phyloP scores from a whole-genome alignment of 2,113 vertebrate genomes.

The Porphyrio hochstetteri region DNA sequence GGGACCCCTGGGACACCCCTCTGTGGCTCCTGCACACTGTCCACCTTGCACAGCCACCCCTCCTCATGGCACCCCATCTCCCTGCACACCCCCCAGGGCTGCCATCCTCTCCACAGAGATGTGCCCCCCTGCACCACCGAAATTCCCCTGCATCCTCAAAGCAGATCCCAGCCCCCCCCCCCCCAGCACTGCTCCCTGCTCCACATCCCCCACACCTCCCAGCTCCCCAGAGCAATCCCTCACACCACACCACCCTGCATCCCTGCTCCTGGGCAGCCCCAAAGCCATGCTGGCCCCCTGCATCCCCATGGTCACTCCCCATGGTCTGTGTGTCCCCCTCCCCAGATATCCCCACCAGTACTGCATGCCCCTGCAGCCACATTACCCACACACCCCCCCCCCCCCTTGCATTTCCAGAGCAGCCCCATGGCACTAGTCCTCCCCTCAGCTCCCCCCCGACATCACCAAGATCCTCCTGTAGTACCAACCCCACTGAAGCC shows the following conservation, averaged over 20 bases:
- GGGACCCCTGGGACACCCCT: fast-evolving
- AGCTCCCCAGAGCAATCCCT: background rate
- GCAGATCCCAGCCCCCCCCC: too few species aligned
- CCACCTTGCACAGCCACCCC: background rate
- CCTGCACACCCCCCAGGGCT: background rate
- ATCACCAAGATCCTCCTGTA: background rate
- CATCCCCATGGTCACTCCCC: background rate
- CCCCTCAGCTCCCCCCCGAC: background rate
- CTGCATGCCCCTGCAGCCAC: too few species aligned
- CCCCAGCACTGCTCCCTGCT: background rate
- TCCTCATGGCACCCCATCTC: background rate
- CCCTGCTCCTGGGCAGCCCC: background rate
- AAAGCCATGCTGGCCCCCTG: background rate
- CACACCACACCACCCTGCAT: background rate
- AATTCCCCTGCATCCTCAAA: background rate
- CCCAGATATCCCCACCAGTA: background rate
- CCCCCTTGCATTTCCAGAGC: background rate
- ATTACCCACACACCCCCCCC: too few species aligned
- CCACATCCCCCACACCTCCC: background rate
- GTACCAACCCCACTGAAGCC: background rate
- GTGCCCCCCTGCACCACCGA: too few species aligned
- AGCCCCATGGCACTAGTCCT: background rate
- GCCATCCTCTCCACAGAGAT: background rate
- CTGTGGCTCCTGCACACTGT: background rate
- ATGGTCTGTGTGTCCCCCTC: too few species aligned